Evolutionary conservation across 2,113 vertebrate species (phyloP).

Genomic region (Anas platyrhynchos): DNA sequence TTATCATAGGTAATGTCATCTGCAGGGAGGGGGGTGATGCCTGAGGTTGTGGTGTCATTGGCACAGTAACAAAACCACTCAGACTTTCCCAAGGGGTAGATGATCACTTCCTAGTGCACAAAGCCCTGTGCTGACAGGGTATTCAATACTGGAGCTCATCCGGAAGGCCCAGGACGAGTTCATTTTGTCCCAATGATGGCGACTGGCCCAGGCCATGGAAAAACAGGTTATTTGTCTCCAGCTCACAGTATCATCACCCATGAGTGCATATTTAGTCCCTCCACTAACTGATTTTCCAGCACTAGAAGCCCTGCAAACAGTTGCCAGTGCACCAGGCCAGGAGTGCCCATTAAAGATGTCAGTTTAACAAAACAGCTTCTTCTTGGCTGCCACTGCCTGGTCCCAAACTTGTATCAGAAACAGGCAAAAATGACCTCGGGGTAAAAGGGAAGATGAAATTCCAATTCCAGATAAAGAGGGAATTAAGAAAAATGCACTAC

Average conservation of each 20-base stretch:
- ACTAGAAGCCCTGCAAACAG: not conserved
- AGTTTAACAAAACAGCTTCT: not conserved
- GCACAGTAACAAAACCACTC: not conserved
- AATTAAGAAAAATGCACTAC: not conserved
- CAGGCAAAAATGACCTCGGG: not conserved
- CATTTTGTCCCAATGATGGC: not conserved
- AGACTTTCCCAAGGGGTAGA: not conserved
- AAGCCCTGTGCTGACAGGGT: not conserved
- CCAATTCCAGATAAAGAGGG: not conserved
- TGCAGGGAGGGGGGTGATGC: no score
- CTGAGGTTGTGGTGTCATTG: not conserved
- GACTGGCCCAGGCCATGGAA: not conserved
- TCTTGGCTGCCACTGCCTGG: not conserved
- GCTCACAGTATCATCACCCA: not conserved
- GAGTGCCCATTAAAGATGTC: no score
- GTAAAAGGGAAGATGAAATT: not conserved
- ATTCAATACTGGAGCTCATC: not conserved
- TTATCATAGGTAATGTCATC: not conserved
- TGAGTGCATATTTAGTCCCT: not conserved
- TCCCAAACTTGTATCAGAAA: not conserved
- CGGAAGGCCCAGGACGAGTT: not conserved
- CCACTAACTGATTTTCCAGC: fast-evolving
- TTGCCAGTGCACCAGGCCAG: not conserved
- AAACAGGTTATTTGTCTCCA: not conserved
- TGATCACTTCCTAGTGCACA: not conserved